Percentiles rank a stretch among this genome's conserved stretches.
phyloP scores from a whole-genome alignment of 2,797 vertebrate genomes.

The Sus cebifrons region DNA sequence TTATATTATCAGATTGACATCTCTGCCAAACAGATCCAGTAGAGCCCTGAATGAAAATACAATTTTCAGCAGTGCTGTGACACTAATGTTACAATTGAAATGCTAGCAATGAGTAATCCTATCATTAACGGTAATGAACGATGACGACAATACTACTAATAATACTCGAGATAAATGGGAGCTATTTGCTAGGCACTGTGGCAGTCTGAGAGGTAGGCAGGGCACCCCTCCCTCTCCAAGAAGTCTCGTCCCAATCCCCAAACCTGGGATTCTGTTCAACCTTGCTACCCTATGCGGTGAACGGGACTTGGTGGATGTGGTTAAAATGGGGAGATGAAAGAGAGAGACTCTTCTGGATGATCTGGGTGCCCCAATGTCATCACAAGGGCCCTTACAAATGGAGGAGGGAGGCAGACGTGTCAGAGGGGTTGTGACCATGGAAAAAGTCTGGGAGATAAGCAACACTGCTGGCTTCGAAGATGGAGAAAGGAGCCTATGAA shows the following conservation, averaged over 20 bases:
- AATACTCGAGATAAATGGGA: background rate
- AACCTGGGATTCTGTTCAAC: background rate
- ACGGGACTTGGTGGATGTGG: background rate
- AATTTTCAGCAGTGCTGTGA: background rate
- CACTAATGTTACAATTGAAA: background rate
- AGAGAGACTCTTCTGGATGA: background rate
- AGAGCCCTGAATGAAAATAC: background rate
- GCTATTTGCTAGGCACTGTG: background rate
- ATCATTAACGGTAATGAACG: background rate
- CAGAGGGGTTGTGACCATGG: accelerated
- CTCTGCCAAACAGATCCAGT: background rate
- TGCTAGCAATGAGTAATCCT: background rate
- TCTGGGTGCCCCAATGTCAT: background rate
- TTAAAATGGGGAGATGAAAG: background rate
- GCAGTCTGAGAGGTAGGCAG: background rate
- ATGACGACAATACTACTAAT: background rate
- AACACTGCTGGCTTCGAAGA: no score
- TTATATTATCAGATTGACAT: background rate
- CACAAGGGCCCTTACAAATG: background rate
- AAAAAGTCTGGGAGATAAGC: background rate
- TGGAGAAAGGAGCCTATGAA: background rate
- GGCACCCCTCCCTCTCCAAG: background rate
- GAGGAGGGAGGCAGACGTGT: background rate
- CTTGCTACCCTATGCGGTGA: background rate
- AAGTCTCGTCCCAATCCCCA: no score